Base-by-base conservation (phyloP, 2,797 vertebrate species). In the Etheostoma perlongum region DNA sequence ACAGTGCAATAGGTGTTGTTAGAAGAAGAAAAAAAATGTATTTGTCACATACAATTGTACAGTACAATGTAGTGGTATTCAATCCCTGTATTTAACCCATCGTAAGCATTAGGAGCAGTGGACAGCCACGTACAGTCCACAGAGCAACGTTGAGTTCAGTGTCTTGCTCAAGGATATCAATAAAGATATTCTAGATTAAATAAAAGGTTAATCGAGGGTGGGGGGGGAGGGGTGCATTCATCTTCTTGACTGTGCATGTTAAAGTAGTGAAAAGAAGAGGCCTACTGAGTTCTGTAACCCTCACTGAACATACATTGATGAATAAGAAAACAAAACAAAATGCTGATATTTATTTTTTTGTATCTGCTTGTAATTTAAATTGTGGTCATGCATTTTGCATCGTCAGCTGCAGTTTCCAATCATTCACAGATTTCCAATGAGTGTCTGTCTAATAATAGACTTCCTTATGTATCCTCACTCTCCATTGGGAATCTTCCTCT, bases 351-450 rank as follows among this genome's bases (percentile, higher is more conserved):
- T 16, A 1, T 67, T 27, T 65, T 65, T 61, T 53, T 69, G 10
- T 40, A n/a, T 54, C 25, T 52, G 13, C 4, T 25, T 60, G 42
- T 47, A 49, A 18, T 30, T 66, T 54, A 16, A 21, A 42, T 48
- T n/a, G 21, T 40, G 21, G 58, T 1, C 18, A 33, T 52, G 40
- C 59, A 52, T 47, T 12, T 60, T 2, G 4, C 44, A 4, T 57
- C 53, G 27, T 54, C 55, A 66, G 40, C 72, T 60, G 47, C 72
- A 62, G 68, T 10, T 15, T 67, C 33, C 33, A 18, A 47, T 77
- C 62, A 58, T 40, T 57, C 57, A 66, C 55, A 36, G 53, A 70
- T 78, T 75, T 75, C 48, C 72, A 79, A 53, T 70, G 14, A 64
- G 23, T 44, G 18, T 44, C 65, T 74, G 36, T 40, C 36, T 40